Evolutionary conservation across 2,797 vertebrate species (phyloP), one percentile per base, ranked within the genome.

Genomic region (Tiaroga cobitis): DNA sequence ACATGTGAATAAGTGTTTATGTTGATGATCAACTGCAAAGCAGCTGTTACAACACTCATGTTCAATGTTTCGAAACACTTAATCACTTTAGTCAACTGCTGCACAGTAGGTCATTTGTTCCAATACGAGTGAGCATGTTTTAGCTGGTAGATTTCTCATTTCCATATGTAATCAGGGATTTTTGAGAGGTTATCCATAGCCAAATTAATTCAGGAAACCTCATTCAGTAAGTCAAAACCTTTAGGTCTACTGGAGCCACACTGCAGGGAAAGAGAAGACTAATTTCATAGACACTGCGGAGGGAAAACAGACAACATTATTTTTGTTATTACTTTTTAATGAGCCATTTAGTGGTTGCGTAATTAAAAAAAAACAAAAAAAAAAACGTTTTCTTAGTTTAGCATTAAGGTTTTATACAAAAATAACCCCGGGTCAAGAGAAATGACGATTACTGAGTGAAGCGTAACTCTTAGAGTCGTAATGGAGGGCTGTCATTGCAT

Each of bases 201-300:
- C 56, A 73, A 90, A 86, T 43, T 3, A 82, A n/a, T 72, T 79
- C 67, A 82, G 70, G 86, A 67, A 54, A 83, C 51, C 73, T 77
- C 51, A 85, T 87, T 85, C 67, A 89, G 70, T 51, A 73, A 91
- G 84, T 90, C 76, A 86, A 85, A 82, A 69, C 85, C 16, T 49
- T 34, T 15, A 67, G n/a, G 32, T 69, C 29, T 3, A 6, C 21
- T 51, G 19, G 43, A 68, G 63, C 43, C 63, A 68, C 41, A 49
- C n/a, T 29, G 46, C 46, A 49, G 13, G 29, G 63, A 51, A 43
- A 34, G 6, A 5, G 19, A 67, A 8, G 21, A 37, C 19, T 54
- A 2, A 37, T 80, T 51, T 54, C 43, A 37, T 26, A 26, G 46
- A 51, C 34, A 59, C n/a, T 21, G 51, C 19, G 15, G 7, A 82